Percentiles rank a stretch among this genome's conserved stretches.
Conservation (phyloP, 2,888 invertebrate species). For the Cheilosia scutellata region DNA sequence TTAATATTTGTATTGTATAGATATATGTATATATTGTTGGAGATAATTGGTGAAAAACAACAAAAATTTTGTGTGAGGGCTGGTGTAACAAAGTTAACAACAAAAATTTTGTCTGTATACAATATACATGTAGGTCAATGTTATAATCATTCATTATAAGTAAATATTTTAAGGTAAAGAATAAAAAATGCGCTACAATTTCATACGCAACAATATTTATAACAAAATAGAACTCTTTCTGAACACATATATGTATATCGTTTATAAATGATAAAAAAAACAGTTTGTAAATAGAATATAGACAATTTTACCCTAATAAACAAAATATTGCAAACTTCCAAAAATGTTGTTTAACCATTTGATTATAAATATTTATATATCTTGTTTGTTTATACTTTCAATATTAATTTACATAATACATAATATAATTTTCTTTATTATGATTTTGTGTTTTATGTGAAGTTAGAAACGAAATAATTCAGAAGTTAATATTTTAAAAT, state of each 20-base stretch:
- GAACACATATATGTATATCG: slow-evolving; percentile 27
- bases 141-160: slow-evolving; percentile 16
- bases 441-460: neutral
- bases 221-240: slow-evolving; percentile 6
- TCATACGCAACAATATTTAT: slow-evolving; percentile 1
- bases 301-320: neutral
- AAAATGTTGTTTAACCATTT: slow-evolving; percentile 32
- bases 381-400: neutral
- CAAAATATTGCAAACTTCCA: slow-evolving; percentile 47
- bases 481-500: neutral
- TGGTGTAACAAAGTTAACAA: slow-evolving; percentile 7
- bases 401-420: no score
- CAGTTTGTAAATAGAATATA: slow-evolving; percentile 14
- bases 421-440: neutral
- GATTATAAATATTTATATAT: slow-evolving; percentile 12
- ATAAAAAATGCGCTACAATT: slow-evolving; percentile 36
- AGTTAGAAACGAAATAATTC: neutral
- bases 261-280: slow-evolving; percentile 12
- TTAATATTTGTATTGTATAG: slow-evolving; percentile 1
- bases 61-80: slow-evolving; percentile 10
- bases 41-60: neutral
- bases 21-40: slow-evolving; percentile 11
- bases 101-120: neutral
- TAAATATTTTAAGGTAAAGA: slow-evolving; percentile 4
- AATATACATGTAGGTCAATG: slow-evolving; percentile 3